phyloP scores from a whole-genome alignment of 2,797 vertebrate genomes.

The Bucorvus abyssinicus region DNA sequence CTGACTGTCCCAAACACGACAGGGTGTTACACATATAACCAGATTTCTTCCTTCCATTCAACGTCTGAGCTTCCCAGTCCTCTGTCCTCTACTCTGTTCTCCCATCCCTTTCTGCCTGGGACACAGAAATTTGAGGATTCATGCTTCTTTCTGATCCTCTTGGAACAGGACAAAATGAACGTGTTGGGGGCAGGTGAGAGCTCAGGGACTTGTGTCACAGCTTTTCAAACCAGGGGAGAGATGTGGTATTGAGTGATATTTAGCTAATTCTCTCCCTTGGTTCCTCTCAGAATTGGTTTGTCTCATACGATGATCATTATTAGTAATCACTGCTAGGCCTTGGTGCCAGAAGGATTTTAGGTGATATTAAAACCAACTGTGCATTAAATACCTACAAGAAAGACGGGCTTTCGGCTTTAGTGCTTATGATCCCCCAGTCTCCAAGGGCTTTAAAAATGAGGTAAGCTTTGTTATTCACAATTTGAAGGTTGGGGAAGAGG shows the following conservation, averaged over 20 bases:
- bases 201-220: not conserved
- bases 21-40: not conserved
- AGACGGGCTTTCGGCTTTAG: not conserved
- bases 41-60: not conserved
- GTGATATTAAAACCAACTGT: slow-evolving; percentile 5
- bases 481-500: not conserved
- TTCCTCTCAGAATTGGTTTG: not conserved
- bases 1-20: not conserved
- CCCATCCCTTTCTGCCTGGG: not conserved
- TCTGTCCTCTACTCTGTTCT: not conserved
- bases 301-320: not conserved
- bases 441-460: not conserved
- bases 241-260: not conserved
- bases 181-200: rapidly evolving
- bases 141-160: not conserved
- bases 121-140: not conserved
- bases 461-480: not conserved
- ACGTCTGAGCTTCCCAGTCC: not conserved
- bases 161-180: not conserved
- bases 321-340: not conserved
- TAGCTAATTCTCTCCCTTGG: not conserved
- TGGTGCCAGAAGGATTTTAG: not conserved
- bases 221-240: not conserved
- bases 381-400: not conserved
- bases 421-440: not conserved